Evolutionary conservation across 2,888 invertebrate genomes (phyloP), one percentile per base, ranked within the genome.

Genomic region (Spodoptera exigua): DNA sequence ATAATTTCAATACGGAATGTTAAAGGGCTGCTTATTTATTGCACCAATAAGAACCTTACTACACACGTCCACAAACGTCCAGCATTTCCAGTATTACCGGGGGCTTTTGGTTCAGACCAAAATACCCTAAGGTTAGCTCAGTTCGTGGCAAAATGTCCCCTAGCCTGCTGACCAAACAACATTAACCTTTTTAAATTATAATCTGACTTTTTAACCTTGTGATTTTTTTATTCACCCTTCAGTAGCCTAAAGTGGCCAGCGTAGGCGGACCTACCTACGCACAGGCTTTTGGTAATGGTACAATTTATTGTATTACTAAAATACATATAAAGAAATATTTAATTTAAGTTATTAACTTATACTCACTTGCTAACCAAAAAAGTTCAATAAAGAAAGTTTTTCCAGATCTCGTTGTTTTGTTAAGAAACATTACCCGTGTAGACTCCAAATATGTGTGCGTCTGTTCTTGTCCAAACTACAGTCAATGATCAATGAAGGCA

Each of bases 401-500:
- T 9, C 9, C 0, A 27, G 27, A 27, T 27, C n/a, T 43, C 35
- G 13, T 11, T 1, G 11, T 40, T 14, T 2, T 35, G 27, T 43
- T 40, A 67, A 36, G 36, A 62, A 58, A 58, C 53, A 49, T 48
- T 17, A 58, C 13, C 11, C 10, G 39, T 16, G 44, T 49, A 44
- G 37, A 53, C 32, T 39, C 3, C 14, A 44, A 39, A 56, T 48
- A 59, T 80, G 75, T 80, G 75, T 80, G 76, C 77, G 74, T 74
- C 73, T 77, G 67, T 78, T 84, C 81, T 84, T 81, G 70, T 79
- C 68, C 1, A 27, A 72, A 78, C 69, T 64, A 61, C 69, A 69
- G 69, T 85, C 83, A 81, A 70, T 79, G 83, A 84, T 83, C 85
- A 84, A n/a, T n/a, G n/a, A 84, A 85, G 77, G 78, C n/a, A n/a